Percentiles rank a stretch among this genome's conserved stretches.
phyloP scores from a whole-genome alignment of 2,888 invertebrate genomes.

The Ochropleura plecta region DNA sequence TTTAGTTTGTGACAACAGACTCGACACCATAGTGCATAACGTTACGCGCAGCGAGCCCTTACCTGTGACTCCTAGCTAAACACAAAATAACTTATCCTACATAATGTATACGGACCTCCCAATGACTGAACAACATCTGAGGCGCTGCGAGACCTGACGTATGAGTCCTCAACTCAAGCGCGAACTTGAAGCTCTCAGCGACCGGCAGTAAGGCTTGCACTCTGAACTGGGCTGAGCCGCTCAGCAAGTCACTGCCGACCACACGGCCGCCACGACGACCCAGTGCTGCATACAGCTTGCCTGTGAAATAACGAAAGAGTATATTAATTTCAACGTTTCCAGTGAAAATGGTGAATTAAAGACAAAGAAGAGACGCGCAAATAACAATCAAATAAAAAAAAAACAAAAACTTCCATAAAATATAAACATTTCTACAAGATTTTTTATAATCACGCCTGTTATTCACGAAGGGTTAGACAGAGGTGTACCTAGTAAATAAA shows the following conservation, averaged over 20 bases:
- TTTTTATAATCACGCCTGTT: too few species aligned
- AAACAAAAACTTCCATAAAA: too few species aligned
- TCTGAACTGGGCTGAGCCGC: constrained; percentile 97
- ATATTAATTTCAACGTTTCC: too few species aligned
- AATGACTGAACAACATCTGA: constrained; percentile 98
- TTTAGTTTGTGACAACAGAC: too few species aligned
- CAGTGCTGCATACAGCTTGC: constrained; percentile 97
- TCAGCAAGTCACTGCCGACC: constrained; percentile 96
- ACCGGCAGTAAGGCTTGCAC: constrained; percentile 98
- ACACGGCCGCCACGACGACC: constrained; percentile 97
- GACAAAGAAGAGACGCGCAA: too few species aligned
- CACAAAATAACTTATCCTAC: background rate
- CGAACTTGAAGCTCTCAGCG: constrained; percentile 98
- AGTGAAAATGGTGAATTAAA: too few species aligned
- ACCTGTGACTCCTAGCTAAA: background rate
- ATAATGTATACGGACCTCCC: constrained; percentile 93
- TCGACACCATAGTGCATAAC: background rate
- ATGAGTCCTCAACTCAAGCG: constrained; percentile 97
- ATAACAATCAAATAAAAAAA: too few species aligned
- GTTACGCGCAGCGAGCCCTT: background rate
- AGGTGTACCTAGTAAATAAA: too few species aligned
- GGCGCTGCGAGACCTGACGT: constrained; percentile 99
- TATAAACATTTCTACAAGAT: too few species aligned
- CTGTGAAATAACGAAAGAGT: constrained; percentile 81
- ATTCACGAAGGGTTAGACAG: too few species aligned